Base-by-base conservation (phyloP, 1,140 invertebrate species). In the Drosophila takahashii region DNA sequence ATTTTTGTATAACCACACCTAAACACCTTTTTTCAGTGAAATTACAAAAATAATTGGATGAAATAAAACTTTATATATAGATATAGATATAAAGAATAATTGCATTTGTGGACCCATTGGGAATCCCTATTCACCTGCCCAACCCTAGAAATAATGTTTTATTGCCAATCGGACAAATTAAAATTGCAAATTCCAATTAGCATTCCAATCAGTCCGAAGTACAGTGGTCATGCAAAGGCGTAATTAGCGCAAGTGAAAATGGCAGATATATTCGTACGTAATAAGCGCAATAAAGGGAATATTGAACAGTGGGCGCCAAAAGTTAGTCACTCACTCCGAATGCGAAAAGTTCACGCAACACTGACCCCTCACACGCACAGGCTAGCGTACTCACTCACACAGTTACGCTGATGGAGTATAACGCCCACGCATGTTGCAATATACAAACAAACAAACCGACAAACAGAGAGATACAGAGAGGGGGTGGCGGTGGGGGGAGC, bases 361-460 rank as follows among this genome's bases (percentile, higher is more conserved):
- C 60, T 71, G 57, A 84, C 73, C 80, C 73, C 80, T 76, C 54
- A 77, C 65, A 57, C 58, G 69, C 18, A 77, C n/a, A 62, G 16
- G 50, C 29, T 45, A 9, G 29, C 8, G 29, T 22, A 52, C 37
- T 22, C 22, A 47, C 60, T 57, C 16, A 45, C 26, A 47, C 29
- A 48, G 32, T 42, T n/a, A 77, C 34, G 58, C 34, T 54, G 22
- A 60, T 39, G 58, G 60, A 51, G 54, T 87, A 83, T 29, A 87
- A 81, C 79, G 83, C 83, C 83, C 83, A 83, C 83, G 62, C 66
- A 64, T 61, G 69, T 58, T 85, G 81, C 65, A 84, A 79, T 67
- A 67, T 45, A 81, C 56, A 81, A 81, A 81, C 78, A 81, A 62
- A 79, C 44, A 65, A 67, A 50, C 61, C 29, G 0, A 32, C 8